Conservation (phyloP, 2,888 invertebrate genomes). For the Tromatobia lineatoria region DNA sequence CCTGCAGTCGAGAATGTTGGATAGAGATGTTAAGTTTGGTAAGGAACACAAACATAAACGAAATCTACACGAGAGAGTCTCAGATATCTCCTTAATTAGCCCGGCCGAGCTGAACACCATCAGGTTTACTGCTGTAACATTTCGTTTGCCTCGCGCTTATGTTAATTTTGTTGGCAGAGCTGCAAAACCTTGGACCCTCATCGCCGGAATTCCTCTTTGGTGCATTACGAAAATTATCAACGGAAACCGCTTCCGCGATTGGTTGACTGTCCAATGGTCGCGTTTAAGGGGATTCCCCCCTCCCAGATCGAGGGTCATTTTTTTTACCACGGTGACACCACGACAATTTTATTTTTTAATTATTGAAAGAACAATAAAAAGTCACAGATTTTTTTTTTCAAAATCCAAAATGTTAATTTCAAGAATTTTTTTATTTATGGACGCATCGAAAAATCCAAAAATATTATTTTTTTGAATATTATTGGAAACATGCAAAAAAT, state of each 20-base stretch:
- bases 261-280: neutral
- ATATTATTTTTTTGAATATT: no score
- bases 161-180: conserved; percentile 20
- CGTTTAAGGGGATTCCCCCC: neutral
- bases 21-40: neutral
- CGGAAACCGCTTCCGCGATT: neutral
- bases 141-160: conserved; percentile 6
- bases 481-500: no score
- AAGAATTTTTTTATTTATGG: no score
- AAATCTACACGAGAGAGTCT: neutral
- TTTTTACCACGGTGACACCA: no score
- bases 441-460: no score
- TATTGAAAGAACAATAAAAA: no score
- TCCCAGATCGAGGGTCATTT: no score
- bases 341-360: no score
- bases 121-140: conserved; percentile 2
- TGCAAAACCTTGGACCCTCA: neutral
- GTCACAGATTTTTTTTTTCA: no score
- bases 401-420: no score
- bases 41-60: neutral
- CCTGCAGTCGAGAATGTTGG: neutral
- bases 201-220: neutral
- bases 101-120: neutral
- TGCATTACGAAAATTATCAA: neutral
- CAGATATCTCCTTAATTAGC: conserved; percentile 43